A percentile compares a stretch with the other conserved stretches of the same genome.
These are phyloP conservation scores for Gallinago stenura DNA, from an alignment of 2,797 vertebrate genomes.

Conservation along the genomic window DNA sequence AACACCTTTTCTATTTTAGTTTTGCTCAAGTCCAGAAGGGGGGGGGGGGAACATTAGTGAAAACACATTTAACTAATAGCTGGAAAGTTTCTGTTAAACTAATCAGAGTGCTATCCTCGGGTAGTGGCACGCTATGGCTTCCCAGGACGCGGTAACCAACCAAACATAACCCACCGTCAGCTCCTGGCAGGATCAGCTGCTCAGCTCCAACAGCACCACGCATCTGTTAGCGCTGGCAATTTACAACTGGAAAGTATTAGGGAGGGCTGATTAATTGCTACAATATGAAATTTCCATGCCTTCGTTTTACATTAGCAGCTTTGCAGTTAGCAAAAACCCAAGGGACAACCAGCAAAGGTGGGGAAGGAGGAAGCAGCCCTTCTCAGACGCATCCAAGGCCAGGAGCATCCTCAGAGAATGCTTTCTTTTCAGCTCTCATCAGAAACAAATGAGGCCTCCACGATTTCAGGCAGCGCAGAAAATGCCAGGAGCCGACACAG, in stretches of 20 bases:
- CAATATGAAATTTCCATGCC: slow-evolving; percentile 26
- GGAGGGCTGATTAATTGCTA: slow-evolving; percentile 29
- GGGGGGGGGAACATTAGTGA: background rate
- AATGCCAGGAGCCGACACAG: rapidly evolving
- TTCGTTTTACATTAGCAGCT: slow-evolving; percentile 30
- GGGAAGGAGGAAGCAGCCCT: background rate
- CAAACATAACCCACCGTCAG: background rate
- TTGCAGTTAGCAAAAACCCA: background rate
- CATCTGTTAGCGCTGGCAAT: background rate
- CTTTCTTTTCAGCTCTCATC: background rate
- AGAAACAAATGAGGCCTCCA: background rate
- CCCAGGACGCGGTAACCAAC: background rate
- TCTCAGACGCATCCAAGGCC: background rate
- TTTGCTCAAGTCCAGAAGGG: background rate
- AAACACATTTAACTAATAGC: background rate
- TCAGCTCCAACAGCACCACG: background rate
- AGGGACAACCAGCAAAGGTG: background rate
- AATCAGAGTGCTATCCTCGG: background rate
- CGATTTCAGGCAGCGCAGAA: rapidly evolving
- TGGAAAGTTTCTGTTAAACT: slow-evolving; percentile 18
- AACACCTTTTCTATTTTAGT: background rate
- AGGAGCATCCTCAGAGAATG: background rate
- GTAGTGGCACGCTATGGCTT: background rate
- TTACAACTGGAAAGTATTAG: slow-evolving; percentile 45
- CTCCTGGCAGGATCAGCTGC: slow-evolving; percentile 16